These are phyloP conservation scores for Drosophila micromelanica DNA, from an alignment of 1,140 invertebrate species.

Conservation along the genomic window DNA sequence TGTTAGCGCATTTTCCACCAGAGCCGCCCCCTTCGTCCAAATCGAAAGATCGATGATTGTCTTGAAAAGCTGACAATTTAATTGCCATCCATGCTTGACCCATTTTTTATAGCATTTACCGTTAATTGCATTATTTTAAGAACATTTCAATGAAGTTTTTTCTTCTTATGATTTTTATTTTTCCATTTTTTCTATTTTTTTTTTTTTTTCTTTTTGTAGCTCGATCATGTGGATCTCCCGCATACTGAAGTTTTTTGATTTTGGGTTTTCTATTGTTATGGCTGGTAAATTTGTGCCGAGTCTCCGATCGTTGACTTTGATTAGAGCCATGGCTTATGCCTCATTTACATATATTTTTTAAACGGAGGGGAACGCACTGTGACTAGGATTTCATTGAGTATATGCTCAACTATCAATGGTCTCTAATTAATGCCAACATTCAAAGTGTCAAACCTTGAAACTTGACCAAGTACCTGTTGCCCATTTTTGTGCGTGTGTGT, in stretches of 20 bases:
- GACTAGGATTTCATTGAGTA: conserved; percentile 56
- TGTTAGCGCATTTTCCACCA: conserved; percentile 50
- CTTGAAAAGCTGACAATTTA: conserved; percentile 66
- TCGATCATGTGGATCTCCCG: conserved; percentile 32
- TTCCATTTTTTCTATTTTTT: conserved; percentile 6
- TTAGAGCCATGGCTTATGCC: conserved; percentile 20
- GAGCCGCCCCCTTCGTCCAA: not conserved
- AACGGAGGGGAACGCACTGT: conserved; percentile 7
- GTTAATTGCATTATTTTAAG: conserved; percentile 60
- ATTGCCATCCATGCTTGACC: conserved; percentile 59
- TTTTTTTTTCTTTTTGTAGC: not conserved
- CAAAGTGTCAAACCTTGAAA: conserved; percentile 56
- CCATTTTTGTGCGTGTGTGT: not conserved
- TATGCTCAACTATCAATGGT: conserved; percentile 42
- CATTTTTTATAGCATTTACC: conserved; percentile 63
- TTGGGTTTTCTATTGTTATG: conserved; percentile 17
- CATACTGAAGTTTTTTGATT: conserved; percentile 29
- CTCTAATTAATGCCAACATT: conserved; percentile 59
- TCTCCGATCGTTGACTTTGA: conserved; percentile 50
- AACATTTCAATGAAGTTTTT: conserved; percentile 30
- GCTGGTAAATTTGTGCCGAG: conserved; percentile 23
- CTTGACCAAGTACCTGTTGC: conserved; percentile 19
- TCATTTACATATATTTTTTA: conserved; percentile 42
- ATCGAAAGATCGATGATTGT: conserved; percentile 51
- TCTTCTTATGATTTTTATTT: conserved; percentile 1